Percentiles rank a stretch among this genome's conserved stretches.
Conservation (phyloP, 1,140 invertebrate genomes). For the Aculops lycopersici region DNA sequence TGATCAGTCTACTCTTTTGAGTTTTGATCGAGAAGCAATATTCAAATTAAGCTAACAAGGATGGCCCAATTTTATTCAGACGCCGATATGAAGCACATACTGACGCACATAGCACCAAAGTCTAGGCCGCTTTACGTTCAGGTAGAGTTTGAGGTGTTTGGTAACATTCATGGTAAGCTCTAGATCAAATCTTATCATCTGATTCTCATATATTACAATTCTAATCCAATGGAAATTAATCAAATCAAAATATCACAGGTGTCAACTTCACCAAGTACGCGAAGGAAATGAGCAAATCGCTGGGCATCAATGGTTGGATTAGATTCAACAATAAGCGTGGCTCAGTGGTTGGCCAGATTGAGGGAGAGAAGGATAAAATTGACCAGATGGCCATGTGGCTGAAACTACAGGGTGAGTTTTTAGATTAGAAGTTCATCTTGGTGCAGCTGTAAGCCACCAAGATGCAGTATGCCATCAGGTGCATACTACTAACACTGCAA, state of each 20-base stretch:
- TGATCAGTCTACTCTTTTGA: too few species aligned
- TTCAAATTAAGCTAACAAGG: too few species aligned
- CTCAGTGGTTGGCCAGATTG: slow-evolving; percentile 50
- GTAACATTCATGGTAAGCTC: slow-evolving; percentile 46
- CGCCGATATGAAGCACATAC: too few species aligned
- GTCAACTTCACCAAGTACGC: slow-evolving; percentile 57
- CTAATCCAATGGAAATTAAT: slow-evolving; percentile 7
- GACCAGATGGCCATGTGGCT: slow-evolving; percentile 55
- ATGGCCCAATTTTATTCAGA: too few species aligned
- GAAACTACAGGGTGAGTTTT: slow-evolving; percentile 29
- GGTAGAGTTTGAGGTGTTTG: slow-evolving; percentile 55
- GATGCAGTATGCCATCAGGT: too few species aligned
- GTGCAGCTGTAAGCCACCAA: too few species aligned
- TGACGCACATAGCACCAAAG: background rate
- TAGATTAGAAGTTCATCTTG: too few species aligned
- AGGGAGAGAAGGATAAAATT: slow-evolving; percentile 36
- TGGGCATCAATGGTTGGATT: slow-evolving; percentile 51
- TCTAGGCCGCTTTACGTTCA: slow-evolving; percentile 23
- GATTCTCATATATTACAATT: background rate
- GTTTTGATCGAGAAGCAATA: too few species aligned
- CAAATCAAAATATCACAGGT: slow-evolving; percentile 22
- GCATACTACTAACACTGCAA: too few species aligned
- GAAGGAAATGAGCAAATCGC: slow-evolving; percentile 32
- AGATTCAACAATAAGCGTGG: slow-evolving; percentile 56
- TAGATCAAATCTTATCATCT: background rate